Conservation (phyloP, 2,797 vertebrate species). For the Cyclopterus lumpus region DNA sequence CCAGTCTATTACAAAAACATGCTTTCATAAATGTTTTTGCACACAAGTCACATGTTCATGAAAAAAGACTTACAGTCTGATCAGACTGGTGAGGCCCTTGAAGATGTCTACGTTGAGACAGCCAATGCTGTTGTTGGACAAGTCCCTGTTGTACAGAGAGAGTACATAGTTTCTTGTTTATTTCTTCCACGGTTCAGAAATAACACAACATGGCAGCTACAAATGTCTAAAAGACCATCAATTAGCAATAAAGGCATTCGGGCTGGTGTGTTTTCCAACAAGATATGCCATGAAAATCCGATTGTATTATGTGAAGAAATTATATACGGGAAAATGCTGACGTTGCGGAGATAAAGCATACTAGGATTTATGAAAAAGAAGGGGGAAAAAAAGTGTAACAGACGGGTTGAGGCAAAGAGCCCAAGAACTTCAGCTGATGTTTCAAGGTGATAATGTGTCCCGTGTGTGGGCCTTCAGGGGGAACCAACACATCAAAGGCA, state of each 20-base stretch:
- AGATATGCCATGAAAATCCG: not conserved
- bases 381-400: constrained; percentile 13
- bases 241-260: not conserved
- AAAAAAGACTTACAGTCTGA: constrained; percentile 91
- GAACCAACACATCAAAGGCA: constrained; percentile 64
- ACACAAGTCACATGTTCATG: not conserved
- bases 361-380: not conserved
- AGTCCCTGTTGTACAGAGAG: constrained; percentile 84
- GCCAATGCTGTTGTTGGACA: constrained; percentile 97
- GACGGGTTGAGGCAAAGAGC: constrained; percentile 56
- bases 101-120: constrained; percentile 95
- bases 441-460: constrained; percentile 62
- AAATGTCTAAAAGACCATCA: not conserved
- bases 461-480: constrained; percentile 54
- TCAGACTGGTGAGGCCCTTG: constrained; percentile 91
- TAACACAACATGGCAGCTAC: constrained; percentile 16
- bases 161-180: not conserved
- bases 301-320: constrained; percentile 10
- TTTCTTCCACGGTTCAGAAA: constrained; percentile 6
- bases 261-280: not conserved
- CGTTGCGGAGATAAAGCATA: not conserved
- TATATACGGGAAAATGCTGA: not conserved
- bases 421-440: constrained; percentile 47
- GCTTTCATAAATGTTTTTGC: not conserved
- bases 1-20: not conserved